phyloP scores from a whole-genome alignment of 1,140 invertebrate species.

The Macrocentrus cingulum region DNA sequence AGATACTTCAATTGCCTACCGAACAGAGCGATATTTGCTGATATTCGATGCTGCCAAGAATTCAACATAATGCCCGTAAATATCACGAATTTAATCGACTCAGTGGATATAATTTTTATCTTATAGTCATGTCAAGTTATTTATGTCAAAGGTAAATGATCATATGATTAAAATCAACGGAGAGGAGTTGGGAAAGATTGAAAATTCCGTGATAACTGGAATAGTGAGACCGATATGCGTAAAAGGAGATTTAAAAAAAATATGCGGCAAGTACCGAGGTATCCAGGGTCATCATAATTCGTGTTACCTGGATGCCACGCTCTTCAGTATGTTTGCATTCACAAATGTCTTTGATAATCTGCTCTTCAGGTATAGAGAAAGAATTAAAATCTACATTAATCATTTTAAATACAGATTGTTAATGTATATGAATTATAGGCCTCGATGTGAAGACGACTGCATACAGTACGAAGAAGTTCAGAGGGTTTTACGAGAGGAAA shows the following conservation, averaged over 20 bases:
- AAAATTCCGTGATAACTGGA: constrained; percentile 78
- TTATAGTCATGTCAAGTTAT: no score
- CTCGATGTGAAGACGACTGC: constrained; percentile 71
- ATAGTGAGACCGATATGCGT: constrained; percentile 74
- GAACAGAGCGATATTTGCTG: constrained; percentile 76
- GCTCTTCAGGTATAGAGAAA: constrained; percentile 60
- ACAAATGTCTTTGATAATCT: constrained; percentile 91
- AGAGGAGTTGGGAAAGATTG: constrained; percentile 62
- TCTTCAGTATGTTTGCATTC: constrained; percentile 97
- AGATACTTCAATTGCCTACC: constrained; percentile 73
- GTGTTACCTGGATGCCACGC: constrained; percentile 94
- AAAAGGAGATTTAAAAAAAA: constrained; percentile 66
- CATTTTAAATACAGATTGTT: no score
- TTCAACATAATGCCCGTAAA: constrained; percentile 72
- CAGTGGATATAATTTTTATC: no score
- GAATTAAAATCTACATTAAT: no score
- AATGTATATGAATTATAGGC: constrained; percentile 67
- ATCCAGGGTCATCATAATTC: constrained; percentile 98
- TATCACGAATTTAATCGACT: no score
- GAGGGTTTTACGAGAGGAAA: constrained; percentile 87
- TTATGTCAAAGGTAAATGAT: constrained; percentile 26
- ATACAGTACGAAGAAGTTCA: constrained; percentile 85
- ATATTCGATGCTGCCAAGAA: constrained; percentile 69
- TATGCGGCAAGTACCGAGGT: constrained; percentile 79
- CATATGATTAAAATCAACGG: constrained; percentile 24